Conservation (phyloP, 2,797 vertebrate species). For the Sebastiscus tertius region DNA sequence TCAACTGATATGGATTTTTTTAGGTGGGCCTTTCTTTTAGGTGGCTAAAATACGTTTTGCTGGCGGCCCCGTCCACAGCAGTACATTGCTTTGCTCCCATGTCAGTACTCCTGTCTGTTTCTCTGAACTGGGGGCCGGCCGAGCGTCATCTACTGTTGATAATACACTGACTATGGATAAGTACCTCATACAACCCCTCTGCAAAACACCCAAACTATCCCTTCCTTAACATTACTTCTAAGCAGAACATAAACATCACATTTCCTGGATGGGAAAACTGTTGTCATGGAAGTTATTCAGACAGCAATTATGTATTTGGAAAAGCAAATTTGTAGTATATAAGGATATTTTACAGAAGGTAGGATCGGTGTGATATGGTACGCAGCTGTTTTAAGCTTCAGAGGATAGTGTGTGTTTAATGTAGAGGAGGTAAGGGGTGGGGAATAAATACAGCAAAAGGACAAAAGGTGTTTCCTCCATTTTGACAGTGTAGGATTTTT, state of each 20-base stretch:
- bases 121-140: too few species aligned
- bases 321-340: neutral
- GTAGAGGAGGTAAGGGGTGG: neutral
- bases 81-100: too few species aligned
- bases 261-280: neutral
- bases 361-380: neutral
- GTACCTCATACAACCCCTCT: too few species aligned
- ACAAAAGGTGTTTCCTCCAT: neutral
- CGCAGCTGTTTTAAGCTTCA: neutral
- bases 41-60: too few species aligned
- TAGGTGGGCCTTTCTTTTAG: too few species aligned
- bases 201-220: too few species aligned
- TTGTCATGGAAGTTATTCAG: neutral
- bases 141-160: too few species aligned
- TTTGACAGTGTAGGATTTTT: neutral
- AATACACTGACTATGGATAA: too few species aligned
- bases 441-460: neutral
- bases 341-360: neutral
- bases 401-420: neutral
- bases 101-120: too few species aligned
- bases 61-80: fast-evolving
- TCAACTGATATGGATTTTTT: too few species aligned
- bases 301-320: neutral
- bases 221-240: neutral
- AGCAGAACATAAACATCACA: neutral